These are phyloP conservation scores for Luperina nickerlii DNA, from an alignment of 2,888 invertebrate species.

Conservation along the genomic window DNA sequence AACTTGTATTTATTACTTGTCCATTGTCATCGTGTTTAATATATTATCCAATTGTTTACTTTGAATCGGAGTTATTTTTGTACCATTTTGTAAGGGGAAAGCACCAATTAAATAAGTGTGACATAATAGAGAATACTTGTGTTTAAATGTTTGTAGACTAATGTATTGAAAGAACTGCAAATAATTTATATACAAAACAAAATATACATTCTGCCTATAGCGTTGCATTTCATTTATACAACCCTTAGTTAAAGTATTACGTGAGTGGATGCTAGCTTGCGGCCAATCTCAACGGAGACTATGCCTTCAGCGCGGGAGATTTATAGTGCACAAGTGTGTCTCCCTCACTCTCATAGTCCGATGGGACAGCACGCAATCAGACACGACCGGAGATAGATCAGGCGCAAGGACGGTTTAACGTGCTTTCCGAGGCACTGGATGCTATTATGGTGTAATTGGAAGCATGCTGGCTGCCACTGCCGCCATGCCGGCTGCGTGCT, in stretches of 20 bases:
- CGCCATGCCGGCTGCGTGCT: too few species aligned
- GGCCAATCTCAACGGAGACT: too few species aligned
- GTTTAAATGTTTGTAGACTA: slow-evolving; percentile 82
- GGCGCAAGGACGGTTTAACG: too few species aligned
- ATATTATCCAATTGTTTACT: slow-evolving; percentile 67
- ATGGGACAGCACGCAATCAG: too few species aligned
- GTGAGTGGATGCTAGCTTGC: too few species aligned
- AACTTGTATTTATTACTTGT: slow-evolving; percentile 59
- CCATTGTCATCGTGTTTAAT: slow-evolving; percentile 60
- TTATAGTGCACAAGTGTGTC: too few species aligned
- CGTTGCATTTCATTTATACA: slow-evolving; percentile 71
- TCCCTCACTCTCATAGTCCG: too few species aligned
- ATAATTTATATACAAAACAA: slow-evolving; percentile 87
- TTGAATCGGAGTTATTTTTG: slow-evolving; percentile 79
- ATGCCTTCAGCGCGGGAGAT: too few species aligned
- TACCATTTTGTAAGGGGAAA: slow-evolving; percentile 80
- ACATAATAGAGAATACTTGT: slow-evolving; percentile 84
- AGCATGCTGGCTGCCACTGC: too few species aligned
- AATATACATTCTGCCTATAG: slow-evolving; percentile 88
- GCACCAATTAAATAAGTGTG: slow-evolving; percentile 86
- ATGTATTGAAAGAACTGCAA: slow-evolving; percentile 87
- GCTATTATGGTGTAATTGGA: too few species aligned
- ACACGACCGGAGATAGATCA: too few species aligned
- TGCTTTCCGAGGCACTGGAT: too few species aligned
- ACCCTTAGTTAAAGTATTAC: background rate